phyloP scores from a whole-genome alignment of 2,888 invertebrate genomes.

The Drosophila setosimentum region DNA sequence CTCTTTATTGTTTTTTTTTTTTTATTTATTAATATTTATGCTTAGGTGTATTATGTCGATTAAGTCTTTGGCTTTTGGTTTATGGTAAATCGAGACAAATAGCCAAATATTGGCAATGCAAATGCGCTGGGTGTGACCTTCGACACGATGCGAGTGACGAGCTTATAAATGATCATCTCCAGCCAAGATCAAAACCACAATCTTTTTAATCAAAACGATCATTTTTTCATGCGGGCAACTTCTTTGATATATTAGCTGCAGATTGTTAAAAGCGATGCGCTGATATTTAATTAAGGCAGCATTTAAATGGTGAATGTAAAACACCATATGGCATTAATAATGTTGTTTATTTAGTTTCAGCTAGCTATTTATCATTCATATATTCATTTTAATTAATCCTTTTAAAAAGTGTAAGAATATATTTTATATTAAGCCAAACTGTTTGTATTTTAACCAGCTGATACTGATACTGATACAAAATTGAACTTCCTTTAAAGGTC shows the following conservation, averaged over 20 bases:
- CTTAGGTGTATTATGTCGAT: constrained; percentile 40
- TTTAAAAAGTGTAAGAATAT: neutral
- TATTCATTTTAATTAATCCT: neutral
- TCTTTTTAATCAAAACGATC: constrained; percentile 5
- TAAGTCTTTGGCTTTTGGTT: constrained; percentile 29
- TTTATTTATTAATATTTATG: constrained; percentile 35
- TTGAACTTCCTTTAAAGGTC: constrained; percentile 39
- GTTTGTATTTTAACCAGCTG: neutral
- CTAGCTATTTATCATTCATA: neutral
- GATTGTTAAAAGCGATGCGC: neutral
- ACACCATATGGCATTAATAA: neutral
- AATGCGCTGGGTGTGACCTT: constrained; percentile 65
- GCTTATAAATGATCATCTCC: constrained; percentile 49
- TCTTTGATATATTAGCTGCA: neutral
- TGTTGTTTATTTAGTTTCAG: neutral
- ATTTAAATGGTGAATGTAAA: neutral
- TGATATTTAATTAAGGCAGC: neutral
- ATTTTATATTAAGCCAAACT: neutral
- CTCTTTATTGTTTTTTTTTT: neutral
- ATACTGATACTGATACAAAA: constrained; percentile 1
- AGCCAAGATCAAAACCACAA: constrained; percentile 39
- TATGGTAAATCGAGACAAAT: constrained; percentile 41
- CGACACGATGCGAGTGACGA: constrained; percentile 53
- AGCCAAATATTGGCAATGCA: constrained; percentile 63
- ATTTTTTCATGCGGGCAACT: constrained; percentile 1